A percentile compares a stretch with the other conserved stretches of the same genome.
These are phyloP conservation scores for Orussus abietinus DNA, from an alignment of 1,140 invertebrate species.

Conservation along the genomic window DNA sequence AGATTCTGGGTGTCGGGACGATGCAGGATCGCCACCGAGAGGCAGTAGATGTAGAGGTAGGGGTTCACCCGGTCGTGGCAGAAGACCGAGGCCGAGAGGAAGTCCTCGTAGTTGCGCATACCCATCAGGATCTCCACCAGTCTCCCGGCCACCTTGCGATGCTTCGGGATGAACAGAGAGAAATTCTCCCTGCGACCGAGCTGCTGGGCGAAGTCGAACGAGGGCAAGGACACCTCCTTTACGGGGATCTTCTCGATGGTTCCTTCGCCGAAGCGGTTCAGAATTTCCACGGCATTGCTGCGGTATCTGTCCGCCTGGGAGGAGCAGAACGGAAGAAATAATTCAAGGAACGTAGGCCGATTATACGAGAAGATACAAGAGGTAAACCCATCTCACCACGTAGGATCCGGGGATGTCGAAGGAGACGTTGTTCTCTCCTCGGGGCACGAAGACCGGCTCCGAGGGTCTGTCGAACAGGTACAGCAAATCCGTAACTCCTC, in stretches of 20 bases:
- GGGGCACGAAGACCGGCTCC: slow-evolving; percentile 67
- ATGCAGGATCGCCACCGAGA: slow-evolving; percentile 72
- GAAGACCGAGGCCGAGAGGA: slow-evolving; percentile 66
- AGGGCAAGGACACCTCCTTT: slow-evolving; percentile 64
- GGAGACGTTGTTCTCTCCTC: slow-evolving; percentile 57
- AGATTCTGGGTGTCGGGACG: slow-evolving; percentile 70
- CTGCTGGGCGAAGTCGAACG: slow-evolving; percentile 63
- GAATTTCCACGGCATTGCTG: slow-evolving; percentile 49
- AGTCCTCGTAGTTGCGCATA: slow-evolving; percentile 68
- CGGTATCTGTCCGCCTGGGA: slow-evolving; percentile 62
- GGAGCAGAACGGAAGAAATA: too few relatives aligned
- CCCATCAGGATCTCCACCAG: slow-evolving; percentile 72
- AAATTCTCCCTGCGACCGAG: slow-evolving; percentile 67
- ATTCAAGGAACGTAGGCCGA: too few relatives aligned
- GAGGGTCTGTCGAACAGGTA: slow-evolving; percentile 71
- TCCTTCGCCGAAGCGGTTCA: slow-evolving; percentile 59
- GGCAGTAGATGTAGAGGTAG: slow-evolving; percentile 72
- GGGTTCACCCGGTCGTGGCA: slow-evolving; percentile 72
- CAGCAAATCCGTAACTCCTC: too few relatives aligned
- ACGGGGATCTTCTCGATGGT: slow-evolving; percentile 57
- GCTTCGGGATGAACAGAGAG: slow-evolving; percentile 71
- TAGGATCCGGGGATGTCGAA: slow-evolving; percentile 60
- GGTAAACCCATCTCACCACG: slow-evolving; percentile 46
- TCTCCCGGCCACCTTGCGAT: slow-evolving; percentile 63
- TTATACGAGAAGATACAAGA: too few relatives aligned